Evolutionary conservation across 2,888 invertebrate genomes (phyloP).

Genomic region (Artemia sp.): DNA sequence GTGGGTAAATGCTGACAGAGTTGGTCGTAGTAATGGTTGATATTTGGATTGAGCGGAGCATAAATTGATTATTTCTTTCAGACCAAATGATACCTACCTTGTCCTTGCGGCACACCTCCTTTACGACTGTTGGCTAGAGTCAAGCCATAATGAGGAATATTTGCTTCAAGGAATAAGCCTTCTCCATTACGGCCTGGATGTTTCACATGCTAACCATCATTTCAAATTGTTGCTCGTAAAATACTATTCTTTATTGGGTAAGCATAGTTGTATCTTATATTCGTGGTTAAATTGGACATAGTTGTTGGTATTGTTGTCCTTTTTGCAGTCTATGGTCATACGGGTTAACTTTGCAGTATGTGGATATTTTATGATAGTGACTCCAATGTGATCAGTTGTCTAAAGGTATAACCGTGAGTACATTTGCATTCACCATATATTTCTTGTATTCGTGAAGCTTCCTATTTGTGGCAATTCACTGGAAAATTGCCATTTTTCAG

Average conservation of each 20-base stretch:
- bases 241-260: slow-evolving; percentile 56
- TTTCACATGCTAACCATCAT: slow-evolving; percentile 74
- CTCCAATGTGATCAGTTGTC: no score
- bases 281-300: background rate
- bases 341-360: no score
- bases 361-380: no score
- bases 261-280: slow-evolving; percentile 28
- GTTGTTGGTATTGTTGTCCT: background rate
- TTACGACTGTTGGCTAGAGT: slow-evolving; percentile 38
- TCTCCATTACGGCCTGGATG: slow-evolving; percentile 51
- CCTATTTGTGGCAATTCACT: no score
- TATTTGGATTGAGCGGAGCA: no score
- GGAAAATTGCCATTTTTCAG: no score
- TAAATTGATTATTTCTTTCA: slow-evolving; percentile 27
- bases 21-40: no score
- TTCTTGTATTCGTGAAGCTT: no score
- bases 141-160: slow-evolving; percentile 29
- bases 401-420: no score
- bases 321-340: background rate
- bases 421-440: no score
- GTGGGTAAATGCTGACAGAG: no score
- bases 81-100: slow-evolving; percentile 52
- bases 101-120: slow-evolving; percentile 57
- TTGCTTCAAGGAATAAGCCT: slow-evolving; percentile 39
- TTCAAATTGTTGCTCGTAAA: slow-evolving; percentile 65